Conservation (phyloP, 2,113 vertebrate genomes). For the Corythornis madagascariensis region DNA sequence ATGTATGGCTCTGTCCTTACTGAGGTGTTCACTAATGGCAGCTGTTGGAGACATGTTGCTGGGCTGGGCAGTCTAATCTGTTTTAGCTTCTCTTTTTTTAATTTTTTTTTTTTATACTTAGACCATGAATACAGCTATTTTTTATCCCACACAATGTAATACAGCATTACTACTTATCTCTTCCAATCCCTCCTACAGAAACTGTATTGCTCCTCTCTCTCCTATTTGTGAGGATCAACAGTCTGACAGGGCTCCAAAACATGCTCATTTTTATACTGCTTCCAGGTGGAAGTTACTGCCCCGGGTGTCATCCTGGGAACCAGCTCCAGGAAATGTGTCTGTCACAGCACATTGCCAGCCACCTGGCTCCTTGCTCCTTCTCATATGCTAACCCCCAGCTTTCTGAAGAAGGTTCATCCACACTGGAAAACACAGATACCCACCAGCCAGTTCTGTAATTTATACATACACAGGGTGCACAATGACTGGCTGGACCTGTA, state of each 20-base stretch:
- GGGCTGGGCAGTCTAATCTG: neutral
- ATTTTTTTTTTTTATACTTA: neutral
- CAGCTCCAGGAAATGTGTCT: neutral
- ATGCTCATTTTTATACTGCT: neutral
- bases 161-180: neutral
- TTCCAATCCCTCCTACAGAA: neutral
- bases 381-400: neutral
- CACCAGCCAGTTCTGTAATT: neutral
- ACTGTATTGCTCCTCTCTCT: neutral
- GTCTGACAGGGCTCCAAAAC: neutral
- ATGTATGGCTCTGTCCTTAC: neutral
- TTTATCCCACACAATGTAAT: neutral
- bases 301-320: neutral
- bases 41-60: neutral
- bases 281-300: neutral
- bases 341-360: neutral
- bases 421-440: neutral
- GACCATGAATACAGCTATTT: neutral
- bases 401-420: neutral
- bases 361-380: neutral
- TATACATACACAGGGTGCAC: fast-evolving
- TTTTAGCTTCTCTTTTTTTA: neutral
- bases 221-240: neutral
- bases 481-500: neutral
- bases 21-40: neutral